A percentile compares a stretch with the other conserved stretches of the same genome.
These are phyloP conservation scores for Xylophagus ater DNA, from an alignment of 2,888 invertebrate genomes.

Conservation along the genomic window DNA sequence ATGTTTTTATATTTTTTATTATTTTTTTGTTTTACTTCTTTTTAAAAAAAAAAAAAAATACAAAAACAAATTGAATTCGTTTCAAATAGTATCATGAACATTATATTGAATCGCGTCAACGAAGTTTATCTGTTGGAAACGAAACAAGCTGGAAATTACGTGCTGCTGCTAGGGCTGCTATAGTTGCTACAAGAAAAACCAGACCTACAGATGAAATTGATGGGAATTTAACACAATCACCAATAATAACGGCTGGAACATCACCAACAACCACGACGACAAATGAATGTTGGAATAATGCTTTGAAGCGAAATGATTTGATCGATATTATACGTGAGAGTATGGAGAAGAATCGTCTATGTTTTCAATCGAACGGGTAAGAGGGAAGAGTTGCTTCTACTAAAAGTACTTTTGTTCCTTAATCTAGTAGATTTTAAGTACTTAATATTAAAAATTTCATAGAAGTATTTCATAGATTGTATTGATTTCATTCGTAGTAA, in stretches of 20 bases:
- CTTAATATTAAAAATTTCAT: no score
- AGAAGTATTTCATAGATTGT: no score
- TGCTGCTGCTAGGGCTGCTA: constrained; percentile 10
- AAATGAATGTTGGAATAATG: constrained; percentile 51
- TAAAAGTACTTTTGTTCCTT: no score
- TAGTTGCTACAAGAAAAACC: not conserved
- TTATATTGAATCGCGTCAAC: constrained; percentile 34
- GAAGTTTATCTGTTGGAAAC: constrained; percentile 38
- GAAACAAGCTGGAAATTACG: constrained; percentile 36
- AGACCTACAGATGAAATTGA: constrained; percentile 5
- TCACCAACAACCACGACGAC: constrained; percentile 25
- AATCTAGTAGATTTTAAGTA: no score
- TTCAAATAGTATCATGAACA: constrained; percentile 29
- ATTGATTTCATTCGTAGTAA: not conserved
- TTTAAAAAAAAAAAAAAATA: not conserved
- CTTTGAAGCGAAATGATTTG: constrained; percentile 68
- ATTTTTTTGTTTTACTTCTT: constrained; percentile 22
- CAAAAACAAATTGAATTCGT: not conserved
- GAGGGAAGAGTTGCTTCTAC: constrained; percentile 16
- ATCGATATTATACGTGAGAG: constrained; percentile 81
- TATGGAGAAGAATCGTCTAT: constrained; percentile 82
- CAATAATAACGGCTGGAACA: constrained; percentile 12
- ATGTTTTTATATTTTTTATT: constrained; percentile 15
- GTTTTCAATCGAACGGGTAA: constrained; percentile 72
- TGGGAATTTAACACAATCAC: constrained; percentile 19